Conservation (phyloP, 2,888 invertebrate species). For the Agrotis ipsilon region DNA sequence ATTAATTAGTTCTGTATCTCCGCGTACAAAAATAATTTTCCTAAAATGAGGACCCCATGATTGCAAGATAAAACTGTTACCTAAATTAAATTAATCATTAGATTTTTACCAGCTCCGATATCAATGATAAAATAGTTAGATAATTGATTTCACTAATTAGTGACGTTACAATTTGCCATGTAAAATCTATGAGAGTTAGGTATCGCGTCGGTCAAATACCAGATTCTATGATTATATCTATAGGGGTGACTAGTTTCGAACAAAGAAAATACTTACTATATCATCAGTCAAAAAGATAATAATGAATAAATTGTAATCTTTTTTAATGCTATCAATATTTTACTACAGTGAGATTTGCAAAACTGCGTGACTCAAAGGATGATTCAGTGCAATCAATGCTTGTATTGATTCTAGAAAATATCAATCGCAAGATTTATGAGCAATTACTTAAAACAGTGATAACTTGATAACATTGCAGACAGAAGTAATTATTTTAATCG, state of each 20-base stretch:
- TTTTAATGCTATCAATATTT: conserved; percentile 3
- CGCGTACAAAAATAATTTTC: neutral
- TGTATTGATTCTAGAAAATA: conserved; percentile 39
- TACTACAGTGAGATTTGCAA: conserved; percentile 7
- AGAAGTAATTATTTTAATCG: conserved; percentile 14
- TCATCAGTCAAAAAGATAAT: conserved; percentile 7
- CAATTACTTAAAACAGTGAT: conserved; percentile 11
- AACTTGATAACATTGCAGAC: conserved; percentile 27
- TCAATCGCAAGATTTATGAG: conserved; percentile 12
- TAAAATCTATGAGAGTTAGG: too few relatives aligned
- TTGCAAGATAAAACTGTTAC: neutral
- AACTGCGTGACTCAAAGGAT: conserved; percentile 15
- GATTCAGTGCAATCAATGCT: conserved; percentile 28
- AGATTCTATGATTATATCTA: neutral
- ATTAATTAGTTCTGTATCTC: neutral
- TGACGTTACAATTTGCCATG: too few relatives aligned
- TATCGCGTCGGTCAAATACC: too few relatives aligned
- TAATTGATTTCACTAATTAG: too few relatives aligned
- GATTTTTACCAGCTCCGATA: too few relatives aligned
- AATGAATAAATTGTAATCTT: neutral
- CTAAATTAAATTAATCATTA: too few relatives aligned
- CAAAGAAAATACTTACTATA: neutral
- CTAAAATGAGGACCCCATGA: neutral
- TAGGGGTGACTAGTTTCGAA: neutral
- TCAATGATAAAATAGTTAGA: too few relatives aligned